phyloP scores from a whole-genome alignment of 2,113 vertebrate species.

The Osmerus mordax region DNA sequence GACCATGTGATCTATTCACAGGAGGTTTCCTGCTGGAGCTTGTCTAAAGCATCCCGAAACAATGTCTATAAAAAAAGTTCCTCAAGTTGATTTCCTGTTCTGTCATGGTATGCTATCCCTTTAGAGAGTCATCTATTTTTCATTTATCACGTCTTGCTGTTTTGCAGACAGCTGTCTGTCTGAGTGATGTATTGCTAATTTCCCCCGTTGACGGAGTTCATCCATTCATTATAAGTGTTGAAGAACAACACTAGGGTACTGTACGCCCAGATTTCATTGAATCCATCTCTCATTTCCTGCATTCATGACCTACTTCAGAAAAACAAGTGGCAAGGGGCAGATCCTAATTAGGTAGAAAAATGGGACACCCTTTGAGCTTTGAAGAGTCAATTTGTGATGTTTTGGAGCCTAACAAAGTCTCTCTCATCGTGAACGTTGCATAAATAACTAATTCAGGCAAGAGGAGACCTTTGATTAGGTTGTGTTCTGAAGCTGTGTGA shows the following conservation, averaged over 20 bases:
- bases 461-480: constrained; percentile 43
- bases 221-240: constrained; percentile 43
- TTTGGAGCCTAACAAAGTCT: constrained; percentile 42
- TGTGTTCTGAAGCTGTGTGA: constrained; percentile 23
- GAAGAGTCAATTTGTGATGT: constrained; percentile 54
- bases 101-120: neutral
- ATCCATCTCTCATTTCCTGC: constrained; percentile 31
- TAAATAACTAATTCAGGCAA: constrained; percentile 7
- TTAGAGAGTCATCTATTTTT: neutral
- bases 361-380: constrained; percentile 58
- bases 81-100: neutral
- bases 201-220: constrained; percentile 19
- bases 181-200: constrained; percentile 19
- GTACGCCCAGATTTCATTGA: constrained; percentile 27
- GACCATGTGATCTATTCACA: too few relatives aligned
- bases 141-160: neutral
- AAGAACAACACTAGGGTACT: constrained; percentile 24
- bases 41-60: neutral
- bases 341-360: constrained; percentile 56
- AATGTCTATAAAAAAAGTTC: neutral
- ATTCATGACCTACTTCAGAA: constrained; percentile 57
- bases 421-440: constrained; percentile 38
- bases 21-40: too few relatives aligned
- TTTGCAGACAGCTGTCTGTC: constrained; percentile 1
- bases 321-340: constrained; percentile 42